These are phyloP conservation scores for Epistrophe eligans DNA, from an alignment of 2,888 invertebrate genomes.

Conservation along the genomic window DNA sequence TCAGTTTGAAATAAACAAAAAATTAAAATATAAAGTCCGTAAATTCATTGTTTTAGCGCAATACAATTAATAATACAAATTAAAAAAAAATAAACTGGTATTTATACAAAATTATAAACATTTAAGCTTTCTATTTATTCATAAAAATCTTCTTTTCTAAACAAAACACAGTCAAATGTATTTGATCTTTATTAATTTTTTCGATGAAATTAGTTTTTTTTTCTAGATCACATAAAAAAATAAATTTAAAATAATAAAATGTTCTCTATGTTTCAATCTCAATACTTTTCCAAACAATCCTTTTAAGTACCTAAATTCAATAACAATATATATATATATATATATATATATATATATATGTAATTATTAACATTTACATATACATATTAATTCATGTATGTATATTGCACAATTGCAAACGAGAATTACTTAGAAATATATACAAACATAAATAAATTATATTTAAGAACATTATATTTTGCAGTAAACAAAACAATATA, in stretches of 20 bases:
- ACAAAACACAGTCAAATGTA: background rate
- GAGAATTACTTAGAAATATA: slow-evolving; percentile 60
- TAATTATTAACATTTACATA: slow-evolving; percentile 38
- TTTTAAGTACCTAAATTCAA: slow-evolving; percentile 56
- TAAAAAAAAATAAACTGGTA: slow-evolving; percentile 47
- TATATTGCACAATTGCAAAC: slow-evolving; percentile 71
- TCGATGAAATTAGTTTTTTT: slow-evolving; percentile 8
- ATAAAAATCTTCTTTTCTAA: slow-evolving; percentile 47
- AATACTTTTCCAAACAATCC: slow-evolving; percentile 62
- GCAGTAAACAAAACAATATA: slow-evolving; percentile 2
- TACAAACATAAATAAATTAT: slow-evolving; percentile 47
- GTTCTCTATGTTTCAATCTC: slow-evolving; percentile 55
- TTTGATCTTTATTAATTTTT: slow-evolving; percentile 26
- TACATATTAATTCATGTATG: slow-evolving; percentile 46
- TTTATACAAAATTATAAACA: slow-evolving; percentile 54
- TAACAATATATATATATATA: too few species aligned
- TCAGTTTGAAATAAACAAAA: slow-evolving; percentile 11
- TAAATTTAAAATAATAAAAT: background rate
- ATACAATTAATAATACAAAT: slow-evolving; percentile 42
- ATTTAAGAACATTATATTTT: slow-evolving; percentile 56
- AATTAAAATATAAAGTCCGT: slow-evolving; percentile 29
- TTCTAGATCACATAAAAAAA: slow-evolving; percentile 8
- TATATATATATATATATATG: too few species aligned
- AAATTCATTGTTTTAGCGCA: slow-evolving; percentile 61
- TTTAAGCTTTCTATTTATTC: slow-evolving; percentile 60